Conservation (phyloP, 2,113 vertebrate genomes). For the Salvelinus alpinus region DNA sequence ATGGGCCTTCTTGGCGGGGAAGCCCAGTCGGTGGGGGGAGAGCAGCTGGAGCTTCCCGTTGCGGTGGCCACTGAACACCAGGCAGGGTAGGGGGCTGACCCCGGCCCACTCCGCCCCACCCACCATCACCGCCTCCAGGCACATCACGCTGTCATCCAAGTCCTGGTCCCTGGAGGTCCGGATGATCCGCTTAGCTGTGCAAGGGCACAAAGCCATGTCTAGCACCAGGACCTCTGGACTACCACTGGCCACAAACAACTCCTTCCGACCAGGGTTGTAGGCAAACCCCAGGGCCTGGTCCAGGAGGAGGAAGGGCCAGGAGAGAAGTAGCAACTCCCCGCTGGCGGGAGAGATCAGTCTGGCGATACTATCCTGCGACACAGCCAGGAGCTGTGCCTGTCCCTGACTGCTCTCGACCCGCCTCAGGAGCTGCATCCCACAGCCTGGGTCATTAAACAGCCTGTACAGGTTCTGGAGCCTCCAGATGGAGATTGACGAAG, state of each 20-base stretch:
- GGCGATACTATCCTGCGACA: conserved; percentile 54
- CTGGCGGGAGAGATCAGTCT: conserved; percentile 61
- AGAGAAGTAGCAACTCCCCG: conserved; percentile 58
- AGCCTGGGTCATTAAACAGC: conserved; percentile 58
- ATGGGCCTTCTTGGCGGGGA: conserved; percentile 47
- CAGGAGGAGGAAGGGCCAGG: conserved; percentile 62
- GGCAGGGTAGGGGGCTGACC: conserved; percentile 21
- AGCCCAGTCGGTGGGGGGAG: conserved; percentile 48
- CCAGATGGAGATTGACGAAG: conserved; percentile 48
- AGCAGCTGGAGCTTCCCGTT: conserved; percentile 58
- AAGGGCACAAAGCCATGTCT: conserved; percentile 61
- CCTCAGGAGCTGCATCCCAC: conserved; percentile 37
- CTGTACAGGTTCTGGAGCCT: conserved; percentile 56
- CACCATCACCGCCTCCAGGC: conserved; percentile 59
- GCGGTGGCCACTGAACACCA: conserved; percentile 62
- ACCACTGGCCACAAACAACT: conserved; percentile 64
- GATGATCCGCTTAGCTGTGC: conserved; percentile 61
- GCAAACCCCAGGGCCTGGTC: conserved; percentile 61
- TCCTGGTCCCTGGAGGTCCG: conserved; percentile 25
- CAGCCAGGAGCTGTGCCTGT: conserved; percentile 52
- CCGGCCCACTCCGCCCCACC: conserved; percentile 19
- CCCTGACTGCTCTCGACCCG: conserved; percentile 40
- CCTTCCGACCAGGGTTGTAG: conserved; percentile 59
- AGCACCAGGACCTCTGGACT: conserved; percentile 58
- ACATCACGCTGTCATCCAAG: conserved; percentile 49